Base-by-base conservation (phyloP, 1,140 invertebrate species). In the Gonatopus flavifemur region DNA sequence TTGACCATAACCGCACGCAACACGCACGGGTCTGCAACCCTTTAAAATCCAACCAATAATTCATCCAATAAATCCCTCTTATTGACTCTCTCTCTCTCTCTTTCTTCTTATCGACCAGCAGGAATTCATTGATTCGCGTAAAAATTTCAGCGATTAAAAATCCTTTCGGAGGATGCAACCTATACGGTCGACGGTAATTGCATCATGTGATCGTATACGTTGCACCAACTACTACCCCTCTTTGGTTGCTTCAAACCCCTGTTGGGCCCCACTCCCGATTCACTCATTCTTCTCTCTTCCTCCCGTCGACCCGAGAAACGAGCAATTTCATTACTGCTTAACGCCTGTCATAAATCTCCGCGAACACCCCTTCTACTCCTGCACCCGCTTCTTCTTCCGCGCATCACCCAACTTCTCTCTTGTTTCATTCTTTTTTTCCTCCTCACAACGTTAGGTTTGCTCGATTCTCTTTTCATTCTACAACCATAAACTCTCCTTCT, bases 251-350 rank as follows among this genome's bases (percentile, higher is more conserved):
- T 64, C 60, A 56, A 63, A 63, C 52, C 60, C 52, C 60, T 59
- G 55, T 57, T 44, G 41, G 49, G 59, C 52, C 56, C 58, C 54
- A 41, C 66, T 62, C n/a, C n/a, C 62, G 57, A 55, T 52, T 63
- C 63, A 56, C 63, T 43, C 49, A 19, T 51, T 52, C 59, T 52
- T 51, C 43, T 44, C 55, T 37, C 36, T 33, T 38, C 51, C 46
- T 53, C 57, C 61, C 56, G 61, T 58, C 50, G 60, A 71, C 66
- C 70, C 73, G 71, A 73, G 72, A 73, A 77, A 76, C 74, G 76
- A 76, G 76, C 76, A 76, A 78, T 78, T 78, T 78, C 76, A 76
- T 78, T 77, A 77, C 75, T 76, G 76, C 76, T 76, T 78, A 78
- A 76, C 76, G 76, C 76, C 74, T 76, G 73, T 76, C 74, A 75